phyloP scores from a whole-genome alignment of 2,113 vertebrate genomes.

The Saccopteryx leptura region DNA sequence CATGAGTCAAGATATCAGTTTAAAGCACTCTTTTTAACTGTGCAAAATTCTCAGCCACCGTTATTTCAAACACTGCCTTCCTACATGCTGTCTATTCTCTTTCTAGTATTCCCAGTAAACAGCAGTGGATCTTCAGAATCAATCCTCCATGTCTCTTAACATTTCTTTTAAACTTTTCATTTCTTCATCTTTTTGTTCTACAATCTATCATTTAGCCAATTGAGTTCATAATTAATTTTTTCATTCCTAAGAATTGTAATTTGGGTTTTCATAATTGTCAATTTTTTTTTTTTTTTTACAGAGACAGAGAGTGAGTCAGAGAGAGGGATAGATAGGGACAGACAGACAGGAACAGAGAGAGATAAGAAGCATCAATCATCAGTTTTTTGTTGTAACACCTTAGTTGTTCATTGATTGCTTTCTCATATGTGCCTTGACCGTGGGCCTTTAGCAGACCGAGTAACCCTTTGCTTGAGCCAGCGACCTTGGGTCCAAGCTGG shows the following conservation, averaged over 20 bases:
- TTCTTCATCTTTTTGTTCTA: not conserved
- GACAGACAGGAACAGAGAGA: too few relatives aligned
- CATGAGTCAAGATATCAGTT: not conserved
- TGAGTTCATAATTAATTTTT: constrained; percentile 25
- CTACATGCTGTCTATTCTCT: constrained; percentile 16
- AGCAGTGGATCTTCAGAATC: not conserved
- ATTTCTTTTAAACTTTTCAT: not conserved
- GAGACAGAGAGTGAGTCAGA: too few relatives aligned
- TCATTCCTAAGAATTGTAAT: constrained; percentile 45
- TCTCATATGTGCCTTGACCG: too few relatives aligned
- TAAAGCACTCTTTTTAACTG: not conserved
- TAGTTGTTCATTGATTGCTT: too few relatives aligned
- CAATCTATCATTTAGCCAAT: not conserved
- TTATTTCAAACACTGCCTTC: not conserved
- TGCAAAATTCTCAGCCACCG: constrained; percentile 39
- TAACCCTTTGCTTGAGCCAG: too few relatives aligned
- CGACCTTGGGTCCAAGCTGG: too few relatives aligned
- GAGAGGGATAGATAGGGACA: too few relatives aligned
- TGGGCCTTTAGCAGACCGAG: too few relatives aligned
- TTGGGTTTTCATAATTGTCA: constrained; percentile 10
- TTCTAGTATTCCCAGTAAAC: not conserved
- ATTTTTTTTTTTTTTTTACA: not conserved
- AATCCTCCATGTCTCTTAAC: not conserved
- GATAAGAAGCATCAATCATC: too few relatives aligned
- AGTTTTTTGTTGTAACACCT: too few relatives aligned